These are phyloP conservation scores for Tenthredo mesomela DNA, from an alignment of 2,888 invertebrate genomes.

Conservation along the genomic window DNA sequence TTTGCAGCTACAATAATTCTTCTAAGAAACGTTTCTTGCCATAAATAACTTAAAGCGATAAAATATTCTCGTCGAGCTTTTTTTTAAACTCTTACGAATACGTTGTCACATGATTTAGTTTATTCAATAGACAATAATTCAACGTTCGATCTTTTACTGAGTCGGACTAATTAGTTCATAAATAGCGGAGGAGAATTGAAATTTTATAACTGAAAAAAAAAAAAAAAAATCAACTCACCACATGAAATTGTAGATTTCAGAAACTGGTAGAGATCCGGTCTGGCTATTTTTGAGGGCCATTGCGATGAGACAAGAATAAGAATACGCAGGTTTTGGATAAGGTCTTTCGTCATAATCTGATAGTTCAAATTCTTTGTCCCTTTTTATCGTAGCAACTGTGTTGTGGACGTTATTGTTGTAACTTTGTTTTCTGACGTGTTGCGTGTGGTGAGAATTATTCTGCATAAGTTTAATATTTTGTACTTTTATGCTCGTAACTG, in stretches of 20 bases:
- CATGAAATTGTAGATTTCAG: slow-evolving; percentile 99
- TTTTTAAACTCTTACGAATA: neutral
- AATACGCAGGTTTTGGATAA: slow-evolving; percentile 98
- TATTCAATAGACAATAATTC: neutral
- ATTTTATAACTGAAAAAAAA: slow-evolving; percentile 37
- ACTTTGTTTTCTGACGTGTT: slow-evolving; percentile 73
- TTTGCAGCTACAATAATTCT: neutral
- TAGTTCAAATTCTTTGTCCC: slow-evolving; percentile 71
- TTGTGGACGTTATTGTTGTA: slow-evolving; percentile 73
- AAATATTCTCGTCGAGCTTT: neutral
- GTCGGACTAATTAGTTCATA: neutral
- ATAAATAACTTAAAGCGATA: neutral
- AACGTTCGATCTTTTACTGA: neutral
- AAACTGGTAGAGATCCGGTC: slow-evolving; percentile 96
- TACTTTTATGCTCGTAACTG: slow-evolving; percentile 70
- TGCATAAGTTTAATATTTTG: slow-evolving; percentile 73
- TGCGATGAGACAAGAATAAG: slow-evolving; percentile 98
- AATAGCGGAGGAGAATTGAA: neutral
- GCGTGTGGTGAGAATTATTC: slow-evolving; percentile 66
- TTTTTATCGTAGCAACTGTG: slow-evolving; percentile 63
- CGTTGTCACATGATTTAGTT: too few relatives aligned
- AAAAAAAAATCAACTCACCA: slow-evolving; percentile 87
- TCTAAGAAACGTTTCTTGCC: neutral
- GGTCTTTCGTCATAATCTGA: slow-evolving; percentile 80
- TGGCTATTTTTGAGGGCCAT: slow-evolving; percentile 98